Percentiles rank a stretch among this genome's conserved stretches.
These are phyloP conservation scores for Meloidogyne floridensis DNA, from an alignment of 1,140 invertebrate genomes.

Conservation along the genomic window DNA sequence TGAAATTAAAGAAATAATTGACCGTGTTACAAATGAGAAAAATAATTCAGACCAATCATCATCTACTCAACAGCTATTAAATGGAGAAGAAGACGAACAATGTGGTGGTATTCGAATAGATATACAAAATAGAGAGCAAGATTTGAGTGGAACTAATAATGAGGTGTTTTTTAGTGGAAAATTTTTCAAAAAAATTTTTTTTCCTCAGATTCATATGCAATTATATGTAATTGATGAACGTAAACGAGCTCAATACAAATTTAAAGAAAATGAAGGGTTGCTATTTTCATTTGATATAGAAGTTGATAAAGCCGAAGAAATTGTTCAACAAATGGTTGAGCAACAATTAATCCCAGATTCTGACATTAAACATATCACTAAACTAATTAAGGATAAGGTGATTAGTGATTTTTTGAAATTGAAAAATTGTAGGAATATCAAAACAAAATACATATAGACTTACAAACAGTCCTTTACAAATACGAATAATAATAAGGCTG, in stretches of 20 bases:
- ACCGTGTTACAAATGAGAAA: constrained; percentile 84
- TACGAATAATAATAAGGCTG: too few relatives aligned
- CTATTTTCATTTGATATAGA: constrained; percentile 96
- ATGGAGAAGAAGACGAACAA: constrained; percentile 77
- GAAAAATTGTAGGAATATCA: too few relatives aligned
- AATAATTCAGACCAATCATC: constrained; percentile 81
- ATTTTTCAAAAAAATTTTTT: too few relatives aligned
- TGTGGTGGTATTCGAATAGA: constrained; percentile 73
- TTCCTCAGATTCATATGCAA: constrained; percentile 75
- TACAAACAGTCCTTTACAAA: too few relatives aligned
- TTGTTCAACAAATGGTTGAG: constrained; percentile 89
- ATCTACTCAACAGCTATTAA: constrained; percentile 88
- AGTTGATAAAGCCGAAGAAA: constrained; percentile 85
- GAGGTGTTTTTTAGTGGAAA: constrained; percentile 68
- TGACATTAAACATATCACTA: constrained; percentile 61
- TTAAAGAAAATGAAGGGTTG: constrained; percentile 98
- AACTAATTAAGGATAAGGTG: constrained; percentile 64
- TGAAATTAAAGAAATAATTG: constrained; percentile 79
- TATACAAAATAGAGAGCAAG: constrained; percentile 78
- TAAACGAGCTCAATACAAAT: constrained; percentile 83
- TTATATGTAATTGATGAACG: constrained; percentile 93
- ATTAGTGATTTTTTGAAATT: too few relatives aligned
- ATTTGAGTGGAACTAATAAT: constrained; percentile 65
- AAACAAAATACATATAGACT: too few relatives aligned
- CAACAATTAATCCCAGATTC: constrained; percentile 78